Percentiles rank a stretch among this genome's conserved stretches.
These are phyloP conservation scores for Ceratina australensis DNA, from an alignment of 1,140 invertebrate genomes.

Conservation along the genomic window DNA sequence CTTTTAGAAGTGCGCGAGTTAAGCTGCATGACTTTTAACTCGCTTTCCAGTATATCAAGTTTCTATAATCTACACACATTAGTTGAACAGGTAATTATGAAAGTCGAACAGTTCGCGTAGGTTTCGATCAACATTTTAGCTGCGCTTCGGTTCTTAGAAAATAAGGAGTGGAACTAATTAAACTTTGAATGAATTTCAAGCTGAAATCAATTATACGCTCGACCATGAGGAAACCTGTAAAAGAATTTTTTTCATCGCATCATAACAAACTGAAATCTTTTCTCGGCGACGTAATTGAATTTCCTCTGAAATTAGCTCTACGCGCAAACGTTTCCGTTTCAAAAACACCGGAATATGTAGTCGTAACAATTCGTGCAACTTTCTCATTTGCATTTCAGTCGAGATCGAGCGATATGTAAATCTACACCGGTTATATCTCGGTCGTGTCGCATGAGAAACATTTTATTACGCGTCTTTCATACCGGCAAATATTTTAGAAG, in stretches of 20 bases:
- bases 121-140: neutral
- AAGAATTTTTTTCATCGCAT: too few species aligned
- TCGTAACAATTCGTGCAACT: conserved; percentile 24
- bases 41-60: neutral
- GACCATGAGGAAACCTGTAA: too few species aligned
- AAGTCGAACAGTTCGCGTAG: neutral
- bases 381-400: conserved; percentile 26
- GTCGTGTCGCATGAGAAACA: conserved; percentile 8
- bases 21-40: conserved; percentile 27
- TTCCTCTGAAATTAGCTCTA: neutral
- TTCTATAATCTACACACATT: neutral
- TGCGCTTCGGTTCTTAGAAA: neutral
- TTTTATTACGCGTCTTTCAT: conserved; percentile 27
- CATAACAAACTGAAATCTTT: too few species aligned
- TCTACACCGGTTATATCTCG: conserved; percentile 13
- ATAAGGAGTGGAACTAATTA: neutral
- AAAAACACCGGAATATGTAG: conserved; percentile 10
- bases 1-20: neutral
- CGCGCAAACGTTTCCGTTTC: neutral
- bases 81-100: neutral
- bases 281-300: neutral
- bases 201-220: neutral
- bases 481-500: conserved; percentile 9
- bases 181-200: neutral
- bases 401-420: conserved; percentile 42